Evolutionary conservation across 2,797 vertebrate species (phyloP).

Genomic region (Malurus splendens): DNA sequence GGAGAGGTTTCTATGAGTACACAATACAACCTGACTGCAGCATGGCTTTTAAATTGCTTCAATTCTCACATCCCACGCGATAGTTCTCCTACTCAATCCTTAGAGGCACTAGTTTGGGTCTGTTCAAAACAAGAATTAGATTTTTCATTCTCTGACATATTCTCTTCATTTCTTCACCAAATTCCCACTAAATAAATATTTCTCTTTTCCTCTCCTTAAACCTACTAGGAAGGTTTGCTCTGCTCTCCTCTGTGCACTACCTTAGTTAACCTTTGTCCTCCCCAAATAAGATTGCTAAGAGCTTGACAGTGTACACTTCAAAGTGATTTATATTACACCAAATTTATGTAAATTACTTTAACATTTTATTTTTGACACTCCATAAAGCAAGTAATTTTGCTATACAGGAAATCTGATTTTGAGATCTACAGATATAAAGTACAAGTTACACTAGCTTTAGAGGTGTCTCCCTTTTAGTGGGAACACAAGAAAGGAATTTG

Average conservation of each 20-base stretch:
- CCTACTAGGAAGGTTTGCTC: not conserved
- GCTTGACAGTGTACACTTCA: not conserved
- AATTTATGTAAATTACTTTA: not conserved
- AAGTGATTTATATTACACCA: not conserved
- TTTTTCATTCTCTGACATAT: not conserved
- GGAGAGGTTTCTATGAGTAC: not conserved
- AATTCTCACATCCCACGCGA: not conserved
- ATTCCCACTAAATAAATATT: not conserved
- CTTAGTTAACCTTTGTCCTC: not conserved
- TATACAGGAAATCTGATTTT: not conserved
- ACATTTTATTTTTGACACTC: not conserved
- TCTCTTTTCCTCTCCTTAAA: not conserved
- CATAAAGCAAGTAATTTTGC: not conserved
- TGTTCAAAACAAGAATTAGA: not conserved
- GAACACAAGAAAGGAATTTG: not conserved
- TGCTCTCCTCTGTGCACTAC: not conserved
- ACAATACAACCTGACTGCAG: not conserved
- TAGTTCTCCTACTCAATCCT: not conserved
- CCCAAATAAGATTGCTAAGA: not conserved
- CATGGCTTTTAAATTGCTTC: not conserved
- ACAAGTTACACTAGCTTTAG: not conserved
- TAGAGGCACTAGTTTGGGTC: not conserved
- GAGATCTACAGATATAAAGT: not conserved
- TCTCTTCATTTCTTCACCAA: not conserved
- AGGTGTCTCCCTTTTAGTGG: not conserved